A percentile compares a stretch with the other conserved stretches of the same genome.
These are phyloP conservation scores for Carassius gibelio DNA, from an alignment of 2,113 vertebrate genomes.

Conservation along the genomic window DNA sequence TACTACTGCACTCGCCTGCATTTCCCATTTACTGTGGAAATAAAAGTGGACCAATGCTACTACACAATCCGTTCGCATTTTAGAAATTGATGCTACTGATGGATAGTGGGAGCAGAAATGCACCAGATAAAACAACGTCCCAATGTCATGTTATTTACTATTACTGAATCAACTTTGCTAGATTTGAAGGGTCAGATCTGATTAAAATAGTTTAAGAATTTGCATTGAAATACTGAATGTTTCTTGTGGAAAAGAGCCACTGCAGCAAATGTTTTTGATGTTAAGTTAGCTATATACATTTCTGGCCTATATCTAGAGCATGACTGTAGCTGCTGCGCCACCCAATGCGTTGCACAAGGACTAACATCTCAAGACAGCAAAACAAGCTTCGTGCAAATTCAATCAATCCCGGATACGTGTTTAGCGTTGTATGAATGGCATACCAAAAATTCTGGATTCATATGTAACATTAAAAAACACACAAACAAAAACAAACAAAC, in stretches of 20 bases:
- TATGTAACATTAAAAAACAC: not conserved
- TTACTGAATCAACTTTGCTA: not conserved
- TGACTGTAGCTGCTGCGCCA: not conserved
- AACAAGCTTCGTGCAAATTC: conserved; percentile 36
- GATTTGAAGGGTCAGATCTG: not conserved
- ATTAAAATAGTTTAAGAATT: not conserved
- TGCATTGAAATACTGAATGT: not conserved
- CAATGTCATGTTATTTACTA: not conserved
- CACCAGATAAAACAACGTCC: not conserved
- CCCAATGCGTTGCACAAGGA: conserved; percentile 30
- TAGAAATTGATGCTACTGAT: not conserved
- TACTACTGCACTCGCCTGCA: not conserved
- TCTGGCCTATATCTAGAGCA: not conserved
- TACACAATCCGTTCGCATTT: not conserved
- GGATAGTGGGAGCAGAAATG: conserved; percentile 5
- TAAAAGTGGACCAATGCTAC: not conserved
- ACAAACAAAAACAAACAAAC: too few relatives aligned
- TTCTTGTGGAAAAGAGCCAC: not conserved
- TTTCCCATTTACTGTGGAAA: not conserved
- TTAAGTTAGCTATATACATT: not conserved
- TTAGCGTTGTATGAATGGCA: not conserved
- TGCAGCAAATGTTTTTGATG: not conserved
- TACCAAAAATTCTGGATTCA: not conserved
- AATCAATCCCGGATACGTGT: conserved; percentile 35
- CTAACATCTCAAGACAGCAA: conserved; percentile 23